Percentiles rank a stretch among this genome's conserved stretches.
phyloP scores from a whole-genome alignment of 2,113 vertebrate species.

The Malurus alboscapulatus region DNA sequence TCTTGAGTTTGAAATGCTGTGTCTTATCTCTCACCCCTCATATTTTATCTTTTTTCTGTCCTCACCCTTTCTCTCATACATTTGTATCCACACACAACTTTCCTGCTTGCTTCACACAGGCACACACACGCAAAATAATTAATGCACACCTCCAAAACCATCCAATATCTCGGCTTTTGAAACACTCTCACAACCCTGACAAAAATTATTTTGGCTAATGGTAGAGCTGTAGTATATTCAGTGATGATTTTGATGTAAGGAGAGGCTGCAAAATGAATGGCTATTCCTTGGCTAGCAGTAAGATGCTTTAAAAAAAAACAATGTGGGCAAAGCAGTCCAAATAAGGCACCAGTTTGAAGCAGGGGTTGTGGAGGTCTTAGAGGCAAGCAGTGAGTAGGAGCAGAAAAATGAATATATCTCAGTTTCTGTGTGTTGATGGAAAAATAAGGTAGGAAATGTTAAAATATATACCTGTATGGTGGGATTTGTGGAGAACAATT shows the following conservation, averaged over 20 bases:
- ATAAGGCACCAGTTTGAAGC: not conserved
- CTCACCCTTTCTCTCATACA: not conserved
- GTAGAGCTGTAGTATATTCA: not conserved
- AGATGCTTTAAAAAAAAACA: not conserved
- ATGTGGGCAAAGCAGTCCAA: not conserved
- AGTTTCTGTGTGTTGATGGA: not conserved
- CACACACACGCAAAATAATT: not conserved
- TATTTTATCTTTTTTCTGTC: not conserved
- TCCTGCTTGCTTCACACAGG: not conserved
- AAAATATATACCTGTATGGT: not conserved
- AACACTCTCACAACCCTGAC: not conserved
- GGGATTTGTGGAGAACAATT: not conserved
- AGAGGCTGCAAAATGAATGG: not conserved
- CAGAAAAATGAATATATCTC: not conserved
- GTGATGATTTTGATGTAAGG: not conserved
- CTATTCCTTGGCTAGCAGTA: not conserved
- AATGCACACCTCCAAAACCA: not conserved
- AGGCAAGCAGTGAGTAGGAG: not conserved
- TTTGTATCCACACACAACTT: not conserved
- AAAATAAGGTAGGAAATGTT: not conserved
- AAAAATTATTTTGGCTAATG: not conserved
- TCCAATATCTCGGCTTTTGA: not conserved
- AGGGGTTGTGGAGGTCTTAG: accelerated
- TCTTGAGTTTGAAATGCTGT: not conserved
- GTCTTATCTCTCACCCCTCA: not conserved